phyloP scores from a whole-genome alignment of 2,888 invertebrate species.

The Lepidochitona cinerea region DNA sequence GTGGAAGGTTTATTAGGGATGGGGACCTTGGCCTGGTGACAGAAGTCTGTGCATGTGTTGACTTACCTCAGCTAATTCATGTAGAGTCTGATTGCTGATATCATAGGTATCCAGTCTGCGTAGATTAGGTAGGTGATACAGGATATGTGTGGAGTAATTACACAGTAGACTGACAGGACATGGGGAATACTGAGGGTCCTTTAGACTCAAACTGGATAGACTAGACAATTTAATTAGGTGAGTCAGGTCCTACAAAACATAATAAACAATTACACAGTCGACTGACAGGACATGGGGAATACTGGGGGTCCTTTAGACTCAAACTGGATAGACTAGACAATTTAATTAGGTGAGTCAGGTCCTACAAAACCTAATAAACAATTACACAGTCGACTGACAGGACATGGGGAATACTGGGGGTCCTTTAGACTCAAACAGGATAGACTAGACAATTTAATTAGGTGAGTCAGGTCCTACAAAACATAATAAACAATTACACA shows the following conservation, averaged over 20 bases:
- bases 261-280: conserved; percentile 66
- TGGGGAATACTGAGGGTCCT: conserved; percentile 63
- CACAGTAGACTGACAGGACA: conserved; percentile 67
- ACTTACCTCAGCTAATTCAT: conserved; percentile 66
- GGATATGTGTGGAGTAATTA: conserved; percentile 69
- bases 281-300: conserved; percentile 63
- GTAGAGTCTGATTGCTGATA: conserved; percentile 58
- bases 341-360: conserved; percentile 62
- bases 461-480: conserved; percentile 64
- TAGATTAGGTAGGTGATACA: conserved; percentile 68
- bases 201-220: conserved; percentile 59
- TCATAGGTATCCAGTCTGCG: conserved; percentile 64
- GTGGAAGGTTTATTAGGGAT: no score
- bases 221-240: conserved; percentile 57
- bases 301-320: conserved; percentile 66
- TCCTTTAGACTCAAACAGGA: conserved; percentile 64
- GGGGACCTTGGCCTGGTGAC: no score
- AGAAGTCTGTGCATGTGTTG: no score
- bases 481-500: neutral
- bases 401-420: conserved; percentile 61
- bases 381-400: conserved; percentile 68
- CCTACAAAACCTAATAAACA: conserved; percentile 52
- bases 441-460: conserved; percentile 57
- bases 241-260: conserved; percentile 60
- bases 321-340: conserved; percentile 55